phyloP scores from a whole-genome alignment of 2,113 vertebrate genomes.

The Chaetorhynchus papuensis region DNA sequence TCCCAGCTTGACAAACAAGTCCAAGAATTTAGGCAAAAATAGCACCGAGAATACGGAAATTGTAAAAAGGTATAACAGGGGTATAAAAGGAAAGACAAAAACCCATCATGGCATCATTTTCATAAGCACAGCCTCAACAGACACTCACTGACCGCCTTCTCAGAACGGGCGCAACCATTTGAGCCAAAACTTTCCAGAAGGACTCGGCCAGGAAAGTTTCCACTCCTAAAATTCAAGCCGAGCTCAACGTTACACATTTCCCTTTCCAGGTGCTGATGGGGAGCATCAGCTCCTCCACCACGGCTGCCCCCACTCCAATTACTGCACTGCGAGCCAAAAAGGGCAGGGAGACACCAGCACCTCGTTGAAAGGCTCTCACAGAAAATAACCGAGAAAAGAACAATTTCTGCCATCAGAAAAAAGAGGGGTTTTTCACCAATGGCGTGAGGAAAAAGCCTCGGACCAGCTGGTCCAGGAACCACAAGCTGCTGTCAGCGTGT shows the following conservation, averaged over 20 bases:
- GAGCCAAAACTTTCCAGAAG: not conserved
- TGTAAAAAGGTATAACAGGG: too few species aligned
- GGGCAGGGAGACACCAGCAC: not conserved
- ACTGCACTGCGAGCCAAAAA: accelerated
- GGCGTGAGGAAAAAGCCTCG: not conserved
- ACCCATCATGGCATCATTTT: too few species aligned
- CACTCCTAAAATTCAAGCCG: not conserved
- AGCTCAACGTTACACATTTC: accelerated
- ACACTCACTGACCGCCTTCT: not conserved
- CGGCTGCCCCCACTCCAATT: not conserved
- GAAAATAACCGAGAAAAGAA: not conserved
- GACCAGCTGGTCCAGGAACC: not conserved
- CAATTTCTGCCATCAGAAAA: not conserved
- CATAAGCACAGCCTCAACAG: not conserved
- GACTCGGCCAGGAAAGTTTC: not conserved
- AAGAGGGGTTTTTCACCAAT: not conserved
- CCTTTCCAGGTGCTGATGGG: not conserved
- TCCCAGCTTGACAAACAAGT: too few species aligned
- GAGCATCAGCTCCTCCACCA: not conserved
- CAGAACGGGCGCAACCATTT: not conserved
- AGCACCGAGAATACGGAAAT: too few species aligned
- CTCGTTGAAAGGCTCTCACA: not conserved
- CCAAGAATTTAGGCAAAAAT: too few species aligned
- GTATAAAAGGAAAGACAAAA: too few species aligned
- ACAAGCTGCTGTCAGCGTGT: accelerated